These are phyloP conservation scores for Spinibarbus caldwelli DNA, from an alignment of 2,797 vertebrate species.

Conservation along the genomic window DNA sequence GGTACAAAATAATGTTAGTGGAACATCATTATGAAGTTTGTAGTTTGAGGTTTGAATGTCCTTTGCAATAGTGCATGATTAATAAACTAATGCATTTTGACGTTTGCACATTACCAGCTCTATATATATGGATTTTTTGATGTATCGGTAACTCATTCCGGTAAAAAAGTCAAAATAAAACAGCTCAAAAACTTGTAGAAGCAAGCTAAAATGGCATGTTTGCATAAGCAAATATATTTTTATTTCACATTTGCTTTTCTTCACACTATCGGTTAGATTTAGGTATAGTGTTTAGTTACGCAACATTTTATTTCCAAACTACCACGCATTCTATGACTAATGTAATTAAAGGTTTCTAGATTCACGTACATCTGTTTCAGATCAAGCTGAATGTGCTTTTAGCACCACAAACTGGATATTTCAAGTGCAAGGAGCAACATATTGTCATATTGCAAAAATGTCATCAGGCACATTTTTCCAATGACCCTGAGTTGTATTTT, in stretches of 20 bases:
- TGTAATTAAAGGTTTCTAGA: not conserved
- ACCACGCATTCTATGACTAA: not conserved
- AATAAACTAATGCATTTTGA: too few species aligned
- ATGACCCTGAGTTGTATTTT: not conserved
- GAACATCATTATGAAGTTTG: not conserved
- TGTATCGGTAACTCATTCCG: too few species aligned
- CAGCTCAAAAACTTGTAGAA: not conserved
- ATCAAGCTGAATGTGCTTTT: not conserved
- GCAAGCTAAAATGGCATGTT: not conserved
- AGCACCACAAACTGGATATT: not conserved
- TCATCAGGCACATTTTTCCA: not conserved
- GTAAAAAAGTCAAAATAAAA: too few species aligned
- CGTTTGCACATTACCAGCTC: too few species aligned
- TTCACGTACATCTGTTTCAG: not conserved
- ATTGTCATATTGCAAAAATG: not conserved
- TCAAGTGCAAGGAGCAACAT: not conserved
- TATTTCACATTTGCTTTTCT: not conserved
- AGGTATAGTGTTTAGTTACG: not conserved
- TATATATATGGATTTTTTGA: too few species aligned
- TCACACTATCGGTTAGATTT: not conserved
- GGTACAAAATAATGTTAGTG: not conserved
- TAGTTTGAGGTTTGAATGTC: not conserved
- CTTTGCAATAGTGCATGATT: not conserved
- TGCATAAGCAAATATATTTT: not conserved
- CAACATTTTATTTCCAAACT: not conserved